Conservation (phyloP, 2,888 invertebrate species). For the Amorpha juglandis region DNA sequence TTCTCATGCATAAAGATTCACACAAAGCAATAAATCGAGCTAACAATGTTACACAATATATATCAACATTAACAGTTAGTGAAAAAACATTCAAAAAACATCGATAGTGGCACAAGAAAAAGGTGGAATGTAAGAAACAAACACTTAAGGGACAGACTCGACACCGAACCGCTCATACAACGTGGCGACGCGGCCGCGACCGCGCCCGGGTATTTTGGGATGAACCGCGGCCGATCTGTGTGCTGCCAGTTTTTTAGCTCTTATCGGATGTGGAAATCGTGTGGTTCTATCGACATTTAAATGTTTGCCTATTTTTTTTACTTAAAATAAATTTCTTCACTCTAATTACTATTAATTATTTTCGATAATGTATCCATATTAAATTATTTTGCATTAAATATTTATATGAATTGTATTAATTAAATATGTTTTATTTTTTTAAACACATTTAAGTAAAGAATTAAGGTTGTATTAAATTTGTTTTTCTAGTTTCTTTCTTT, state of each 20-base stretch:
- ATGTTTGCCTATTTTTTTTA: not conserved
- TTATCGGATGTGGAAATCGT: constrained; percentile 11
- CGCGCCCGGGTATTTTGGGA: constrained; percentile 81
- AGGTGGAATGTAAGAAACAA: constrained; percentile 75
- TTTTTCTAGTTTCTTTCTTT: too few species aligned
- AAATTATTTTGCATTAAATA: too few species aligned
- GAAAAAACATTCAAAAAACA: constrained; percentile 82
- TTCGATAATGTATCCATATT: too few species aligned
- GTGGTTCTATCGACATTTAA: not conserved
- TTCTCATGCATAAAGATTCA: constrained; percentile 27
- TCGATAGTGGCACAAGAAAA: constrained; percentile 80
- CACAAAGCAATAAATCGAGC: constrained; percentile 43
- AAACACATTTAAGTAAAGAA: too few species aligned
- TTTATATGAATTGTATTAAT: too few species aligned
- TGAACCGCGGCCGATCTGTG: constrained; percentile 30
- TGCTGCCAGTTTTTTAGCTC: constrained; percentile 39
- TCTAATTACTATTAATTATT: too few species aligned
- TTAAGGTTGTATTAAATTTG: too few species aligned
- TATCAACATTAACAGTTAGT: constrained; percentile 84
- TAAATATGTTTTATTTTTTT: too few species aligned
- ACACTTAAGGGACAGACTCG: constrained; percentile 66
- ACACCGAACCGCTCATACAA: constrained; percentile 65
- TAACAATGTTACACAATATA: constrained; percentile 51
- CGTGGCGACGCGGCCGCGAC: constrained; percentile 77
- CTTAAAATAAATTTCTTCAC: too few species aligned